A percentile compares a stretch with the other conserved stretches of the same genome.
Conservation (phyloP, 2,888 invertebrate species). For the Sycophila texana region DNA sequence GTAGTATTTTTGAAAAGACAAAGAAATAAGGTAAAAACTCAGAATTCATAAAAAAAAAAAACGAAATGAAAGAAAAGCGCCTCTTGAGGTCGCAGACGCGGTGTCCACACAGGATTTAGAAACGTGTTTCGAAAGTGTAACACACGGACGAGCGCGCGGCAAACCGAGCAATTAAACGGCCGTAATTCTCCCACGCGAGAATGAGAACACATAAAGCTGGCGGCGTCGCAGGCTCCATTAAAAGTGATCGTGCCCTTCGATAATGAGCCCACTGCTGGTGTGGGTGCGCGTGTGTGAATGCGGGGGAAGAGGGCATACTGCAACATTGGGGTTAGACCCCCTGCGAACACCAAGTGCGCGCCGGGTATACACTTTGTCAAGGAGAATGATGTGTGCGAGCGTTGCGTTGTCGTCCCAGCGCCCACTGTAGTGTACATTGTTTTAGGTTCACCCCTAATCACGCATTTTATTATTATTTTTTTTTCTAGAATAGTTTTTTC, state of each 20-base stretch:
- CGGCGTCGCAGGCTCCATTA: slow-evolving; percentile 49
- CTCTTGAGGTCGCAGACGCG: background rate
- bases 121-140: background rate
- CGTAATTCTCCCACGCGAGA: slow-evolving; percentile 64
- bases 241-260: slow-evolving; percentile 49
- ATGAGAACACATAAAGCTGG: slow-evolving; percentile 25
- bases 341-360: slow-evolving; percentile 24
- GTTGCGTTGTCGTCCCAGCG: background rate
- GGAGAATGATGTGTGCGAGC: background rate
- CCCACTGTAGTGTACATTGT: background rate
- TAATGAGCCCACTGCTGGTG: slow-evolving; percentile 51
- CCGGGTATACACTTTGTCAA: background rate
- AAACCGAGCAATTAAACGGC: slow-evolving; percentile 62
- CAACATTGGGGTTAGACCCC: slow-evolving; percentile 21
- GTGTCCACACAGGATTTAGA: background rate
- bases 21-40: too few species aligned
- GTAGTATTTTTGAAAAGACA: too few species aligned
- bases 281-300: background rate
- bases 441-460: background rate
- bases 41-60: too few species aligned
- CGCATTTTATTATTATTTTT: background rate
- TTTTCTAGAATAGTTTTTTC: too few species aligned
- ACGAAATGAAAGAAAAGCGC: background rate
- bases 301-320: too few species aligned
- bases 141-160: background rate